Base-by-base conservation (phyloP, 2,888 invertebrate genomes). In the Polyommatus icarus region DNA sequence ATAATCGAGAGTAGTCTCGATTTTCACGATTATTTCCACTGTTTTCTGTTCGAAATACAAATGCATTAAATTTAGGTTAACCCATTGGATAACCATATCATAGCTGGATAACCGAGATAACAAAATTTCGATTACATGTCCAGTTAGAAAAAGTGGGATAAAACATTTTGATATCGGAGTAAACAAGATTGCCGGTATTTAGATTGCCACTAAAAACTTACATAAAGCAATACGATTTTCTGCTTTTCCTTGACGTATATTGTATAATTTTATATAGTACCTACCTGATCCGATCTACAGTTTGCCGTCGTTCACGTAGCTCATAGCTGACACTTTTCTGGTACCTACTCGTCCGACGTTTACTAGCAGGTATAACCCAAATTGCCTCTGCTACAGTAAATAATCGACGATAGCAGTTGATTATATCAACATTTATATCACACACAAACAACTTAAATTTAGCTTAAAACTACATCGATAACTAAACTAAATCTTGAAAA, bases 131-230 rank as follows among this genome's bases (percentile, higher is more conserved):
- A 73, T 73, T 77, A 46, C 5, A 50, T 76, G 77, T 80, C 78
- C 76, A 72, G 80, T 80, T 78, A 80, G 78, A 78, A 79, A 80
- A 78, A 76, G 76, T 61, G 76, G 29, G 24, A 77, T 73, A 79
- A 78, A 77, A 50, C 72, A 78, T 77, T 76, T 78, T 78, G 76
- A 71, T 77, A 71, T 76, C 50, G 73, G 78, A 81, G 88, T 90
- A 89, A 90, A 89, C 89, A 90, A 88, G 84, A 83, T 79, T 82
- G 85, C 90, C 90, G 90, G 90, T 83, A 82, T 80, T 81, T 81
- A 81, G 71, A 80, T 78, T 80, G 57, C 77, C 54, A 78, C 73
- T 29, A 46, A 24, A 36, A 77, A 72, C 36, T 72, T 40, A 72
- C 12, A 40, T 57, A 77, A 73, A 57, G 59, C 5, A 73, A 77